Base-by-base conservation (phyloP, 1,140 invertebrate genomes). In the Teleopsis dalmanni region DNA sequence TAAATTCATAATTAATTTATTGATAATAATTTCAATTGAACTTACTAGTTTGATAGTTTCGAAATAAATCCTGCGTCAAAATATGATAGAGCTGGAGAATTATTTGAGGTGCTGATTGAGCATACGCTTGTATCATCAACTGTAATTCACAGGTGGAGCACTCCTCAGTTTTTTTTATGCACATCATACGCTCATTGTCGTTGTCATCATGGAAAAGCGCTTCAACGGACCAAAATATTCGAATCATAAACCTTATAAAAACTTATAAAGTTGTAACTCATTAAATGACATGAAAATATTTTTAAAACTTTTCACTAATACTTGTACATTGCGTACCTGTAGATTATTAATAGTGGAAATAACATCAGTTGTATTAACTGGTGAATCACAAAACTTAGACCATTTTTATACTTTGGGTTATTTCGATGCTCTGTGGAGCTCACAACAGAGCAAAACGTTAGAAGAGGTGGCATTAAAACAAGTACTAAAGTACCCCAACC, bases 211-310 rank as follows among this genome's bases (percentile, higher is more conserved):
- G 75, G 49, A 76, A 77, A 16, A 83, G 75, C 40, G 78, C 81
- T 65, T 87, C 84, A 25, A 83, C 71, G 48, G 81, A 78, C 76
- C 84, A 80, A 57, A 86, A 85, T 59, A 87, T 78, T n/a, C n/a
- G n/a, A n/a, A n/a, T n/a, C n/a, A n/a, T n/a, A n/a, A n/a, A n/a
- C n/a, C n/a, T n/a, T n/a, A n/a, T n/a, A n/a, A n/a, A n/a, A n/a
- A n/a, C n/a, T n/a, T n/a, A n/a, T n/a, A n/a, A n/a, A n/a, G n/a
- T n/a, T n/a, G n/a, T n/a, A n/a, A n/a, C n/a, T n/a, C n/a, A n/a
- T n/a, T n/a, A n/a, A n/a, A n/a, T n/a, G n/a, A n/a, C n/a, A n/a
- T n/a, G n/a, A n/a, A n/a, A n/a, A n/a, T n/a, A n/a, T n/a, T n/a
- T n/a, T n/a, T n/a, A n/a, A n/a, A n/a, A n/a, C n/a, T n/a, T n/a